phyloP scores from a whole-genome alignment of 2,797 vertebrate genomes.

The Triplophysa yarkandensis region DNA sequence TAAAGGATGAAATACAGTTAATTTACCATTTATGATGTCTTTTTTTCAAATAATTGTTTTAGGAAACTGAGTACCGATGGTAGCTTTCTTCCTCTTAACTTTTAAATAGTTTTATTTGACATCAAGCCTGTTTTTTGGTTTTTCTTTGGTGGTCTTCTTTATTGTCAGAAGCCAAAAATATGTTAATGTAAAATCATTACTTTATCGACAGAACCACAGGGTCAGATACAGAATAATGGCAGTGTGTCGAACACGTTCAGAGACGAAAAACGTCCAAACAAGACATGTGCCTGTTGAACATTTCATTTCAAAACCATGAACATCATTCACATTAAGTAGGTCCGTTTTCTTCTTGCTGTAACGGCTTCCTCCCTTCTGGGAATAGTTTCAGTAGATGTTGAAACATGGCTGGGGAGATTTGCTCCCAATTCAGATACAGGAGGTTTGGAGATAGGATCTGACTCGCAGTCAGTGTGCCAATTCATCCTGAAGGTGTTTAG shows the following conservation, averaged over 20 bases:
- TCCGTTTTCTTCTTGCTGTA: background rate
- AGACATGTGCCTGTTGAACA: background rate
- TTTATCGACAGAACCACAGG: constrained; percentile 18
- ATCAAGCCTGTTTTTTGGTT: background rate
- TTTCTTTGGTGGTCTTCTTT: background rate
- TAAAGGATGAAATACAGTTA: too few species aligned
- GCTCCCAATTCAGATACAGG: background rate
- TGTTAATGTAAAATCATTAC: constrained; percentile 13
- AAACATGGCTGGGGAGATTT: background rate
- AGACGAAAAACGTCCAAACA: constrained; percentile 2
- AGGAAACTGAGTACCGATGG: background rate
- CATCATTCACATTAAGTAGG: background rate
- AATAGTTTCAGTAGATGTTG: background rate
- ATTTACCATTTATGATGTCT: too few species aligned
- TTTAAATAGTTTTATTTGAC: background rate
- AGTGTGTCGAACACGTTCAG: constrained; percentile 14
- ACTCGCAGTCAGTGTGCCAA: background rate
- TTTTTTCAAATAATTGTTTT: too few species aligned
- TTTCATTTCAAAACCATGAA: background rate
- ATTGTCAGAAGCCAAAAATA: constrained; percentile 11
- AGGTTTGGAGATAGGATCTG: background rate
- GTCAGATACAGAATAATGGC: constrained; percentile 29
- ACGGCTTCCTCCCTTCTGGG: background rate
- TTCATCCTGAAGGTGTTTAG: background rate
- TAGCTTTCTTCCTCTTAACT: background rate